Conservation (phyloP, 1,140 invertebrate species). For the Meteorus sp. region DNA sequence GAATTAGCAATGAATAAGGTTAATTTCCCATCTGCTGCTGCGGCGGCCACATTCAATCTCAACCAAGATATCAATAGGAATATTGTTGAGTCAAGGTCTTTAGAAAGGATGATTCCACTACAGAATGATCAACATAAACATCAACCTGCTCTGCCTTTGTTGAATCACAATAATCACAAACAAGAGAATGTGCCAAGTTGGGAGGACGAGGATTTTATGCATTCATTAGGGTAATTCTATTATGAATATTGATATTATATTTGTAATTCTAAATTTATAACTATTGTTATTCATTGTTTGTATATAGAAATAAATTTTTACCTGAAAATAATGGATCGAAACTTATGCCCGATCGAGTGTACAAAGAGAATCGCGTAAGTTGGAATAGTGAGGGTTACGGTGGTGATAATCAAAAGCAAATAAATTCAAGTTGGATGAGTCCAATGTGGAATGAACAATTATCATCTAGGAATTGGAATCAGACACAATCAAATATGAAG, state of each 20-base stretch:
- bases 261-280: neutral
- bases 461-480: constrained; percentile 41
- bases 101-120: constrained; percentile 27
- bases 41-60: constrained; percentile 32
- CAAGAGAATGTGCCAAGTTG: constrained; percentile 45
- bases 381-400: constrained; percentile 58
- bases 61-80: constrained; percentile 42
- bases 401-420: constrained; percentile 42
- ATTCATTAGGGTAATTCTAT: constrained; percentile 64
- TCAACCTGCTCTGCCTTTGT: constrained; percentile 42
- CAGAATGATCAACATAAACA: constrained; percentile 40
- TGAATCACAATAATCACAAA: constrained; percentile 45
- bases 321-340: constrained; percentile 44
- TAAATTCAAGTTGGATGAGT: constrained; percentile 44
- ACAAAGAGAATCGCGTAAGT: constrained; percentile 60
- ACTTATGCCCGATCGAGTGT: constrained; percentile 45
- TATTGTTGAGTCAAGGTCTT: constrained; percentile 45
- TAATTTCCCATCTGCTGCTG: constrained; percentile 50
- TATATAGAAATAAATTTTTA: constrained; percentile 45
- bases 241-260: too few relatives aligned
- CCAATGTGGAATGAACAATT: constrained; percentile 51
- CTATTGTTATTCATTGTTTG: neutral
- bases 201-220: constrained; percentile 63
- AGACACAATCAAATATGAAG: constrained; percentile 38
- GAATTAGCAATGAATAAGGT: constrained; percentile 52